Evolutionary conservation across 2,797 vertebrate species (phyloP).

Genomic region (Anolis apletophallus): DNA sequence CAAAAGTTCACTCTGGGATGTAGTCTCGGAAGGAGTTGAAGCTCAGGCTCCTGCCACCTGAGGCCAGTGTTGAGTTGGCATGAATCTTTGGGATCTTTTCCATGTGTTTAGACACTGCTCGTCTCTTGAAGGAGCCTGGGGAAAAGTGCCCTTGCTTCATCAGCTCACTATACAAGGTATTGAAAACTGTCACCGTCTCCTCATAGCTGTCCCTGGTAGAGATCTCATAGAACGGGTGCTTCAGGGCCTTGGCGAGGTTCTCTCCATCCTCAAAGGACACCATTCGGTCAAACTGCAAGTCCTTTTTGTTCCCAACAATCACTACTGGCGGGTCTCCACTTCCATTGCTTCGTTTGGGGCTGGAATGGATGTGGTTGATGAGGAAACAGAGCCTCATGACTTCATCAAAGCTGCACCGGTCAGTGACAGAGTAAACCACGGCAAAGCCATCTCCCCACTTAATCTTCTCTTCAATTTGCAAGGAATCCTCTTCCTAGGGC

Average conservation of each 20-base stretch:
- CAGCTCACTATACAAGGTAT: constrained; percentile 76
- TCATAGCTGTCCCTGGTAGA: constrained; percentile 83
- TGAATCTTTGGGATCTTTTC: constrained; percentile 83
- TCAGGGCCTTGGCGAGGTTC: constrained; percentile 77
- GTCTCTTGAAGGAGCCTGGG: constrained; percentile 76
- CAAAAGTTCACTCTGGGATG: constrained; percentile 75
- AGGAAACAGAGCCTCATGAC: constrained; percentile 84
- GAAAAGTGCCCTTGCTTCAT: constrained; percentile 77
- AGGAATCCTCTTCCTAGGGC: constrained; percentile 81
- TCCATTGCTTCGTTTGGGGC: constrained; percentile 63
- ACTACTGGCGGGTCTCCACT: constrained; percentile 75
- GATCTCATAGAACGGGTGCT: constrained; percentile 79
- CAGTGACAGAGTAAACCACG: constrained; percentile 83
- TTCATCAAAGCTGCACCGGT: constrained; percentile 84
- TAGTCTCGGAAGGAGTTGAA: constrained; percentile 83
- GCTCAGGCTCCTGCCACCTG: constrained; percentile 78
- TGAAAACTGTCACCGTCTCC: constrained; percentile 78
- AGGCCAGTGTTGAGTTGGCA: constrained; percentile 73
- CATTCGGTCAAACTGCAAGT: constrained; percentile 85
- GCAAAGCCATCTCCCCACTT: constrained; percentile 84
- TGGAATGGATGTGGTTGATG: constrained; percentile 80
- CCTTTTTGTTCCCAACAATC: constrained; percentile 84
- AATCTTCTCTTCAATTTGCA: constrained; percentile 86
- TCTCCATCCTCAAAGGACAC: constrained; percentile 77
- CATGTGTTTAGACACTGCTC: constrained; percentile 80